These are phyloP conservation scores for Tamandua tetradactyla DNA, from an alignment of 2,797 vertebrate genomes.

Conservation along the genomic window DNA sequence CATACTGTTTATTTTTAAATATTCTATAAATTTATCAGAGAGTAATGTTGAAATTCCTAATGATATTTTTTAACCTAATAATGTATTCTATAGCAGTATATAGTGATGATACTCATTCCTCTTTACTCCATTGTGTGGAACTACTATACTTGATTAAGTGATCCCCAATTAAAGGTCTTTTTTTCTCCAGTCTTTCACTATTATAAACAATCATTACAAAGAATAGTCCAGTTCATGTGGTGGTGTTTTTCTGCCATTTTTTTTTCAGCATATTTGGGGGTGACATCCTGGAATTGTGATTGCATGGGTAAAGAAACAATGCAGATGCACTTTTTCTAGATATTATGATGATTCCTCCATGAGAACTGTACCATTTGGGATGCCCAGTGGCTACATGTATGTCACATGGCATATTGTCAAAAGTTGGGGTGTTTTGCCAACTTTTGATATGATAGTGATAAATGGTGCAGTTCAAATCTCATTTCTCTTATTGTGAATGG, in stretches of 20 bases:
- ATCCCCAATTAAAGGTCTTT: background rate
- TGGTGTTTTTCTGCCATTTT: too few species aligned
- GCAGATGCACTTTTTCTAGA: background rate
- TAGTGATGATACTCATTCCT: background rate
- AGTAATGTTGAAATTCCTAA: too few species aligned
- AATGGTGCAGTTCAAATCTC: background rate
- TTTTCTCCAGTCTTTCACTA: background rate
- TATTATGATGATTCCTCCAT: background rate
- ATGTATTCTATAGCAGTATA: too few species aligned
- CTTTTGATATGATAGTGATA: too few species aligned
- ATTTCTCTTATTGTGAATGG: background rate
- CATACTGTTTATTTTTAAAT: too few species aligned
- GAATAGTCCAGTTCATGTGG: background rate
- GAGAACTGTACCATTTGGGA: background rate
- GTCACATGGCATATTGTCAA: background rate
- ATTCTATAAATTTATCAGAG: too few species aligned
- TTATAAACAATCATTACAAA: background rate
- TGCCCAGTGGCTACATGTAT: too few species aligned
- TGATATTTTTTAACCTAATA: background rate
- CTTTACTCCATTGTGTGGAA: background rate
- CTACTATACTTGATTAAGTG: background rate
- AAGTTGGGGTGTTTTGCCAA: background rate
- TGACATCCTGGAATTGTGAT: background rate
- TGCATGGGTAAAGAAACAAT: background rate
- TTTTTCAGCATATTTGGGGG: background rate